Base-by-base conservation (phyloP, 1,140 invertebrate species). In the Thrips palmi region DNA sequence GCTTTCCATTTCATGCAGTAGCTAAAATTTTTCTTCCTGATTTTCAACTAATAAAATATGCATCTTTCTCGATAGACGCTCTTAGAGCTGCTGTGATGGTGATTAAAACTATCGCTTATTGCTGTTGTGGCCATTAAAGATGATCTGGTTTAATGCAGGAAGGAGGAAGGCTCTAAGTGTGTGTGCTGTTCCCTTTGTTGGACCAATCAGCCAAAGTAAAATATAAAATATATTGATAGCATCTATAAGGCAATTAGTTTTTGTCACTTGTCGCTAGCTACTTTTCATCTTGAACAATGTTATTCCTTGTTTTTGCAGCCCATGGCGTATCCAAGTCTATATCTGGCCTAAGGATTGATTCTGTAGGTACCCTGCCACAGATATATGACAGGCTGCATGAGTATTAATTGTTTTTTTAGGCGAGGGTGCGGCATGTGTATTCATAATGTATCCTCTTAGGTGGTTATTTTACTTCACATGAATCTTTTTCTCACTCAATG, bases 341-440 rank as follows among this genome's bases (percentile, higher is more conserved):
- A 43, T 45, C 47, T 41, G 49, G 47, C 40, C 50, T 60, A 53
- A 57, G 53, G 53, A 54, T 59, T 47, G 49, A 51, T 43, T 56
- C 55, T 60, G 57, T 60, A 60, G 53, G 57, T 60, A 58, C n/a
- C n/a, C n/a, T n/a, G n/a, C n/a, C n/a, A 55, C 50, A 46, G 45
- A 35, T 43, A 49, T 49, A 46, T 39, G 17, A 32, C 30, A 32
- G 8, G 17, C 17, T 8, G 15, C n/a, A n/a, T n/a, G n/a, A n/a
- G n/a, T n/a, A n/a, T n/a, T n/a, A n/a, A n/a, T n/a, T n/a, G n/a
- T n/a, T n/a, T n/a, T n/a, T n/a, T n/a, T n/a, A n/a, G n/a, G n/a
- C n/a, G 7, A 27, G 12, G 12, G 12, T 12, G 24, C 12, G 12
- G 24, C 7, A 27, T 8, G 12, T 8, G 12, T 8, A 27, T 27